Base-by-base conservation (phyloP, 2,113 vertebrate genomes). In the Pelecanoides urinatrix region DNA sequence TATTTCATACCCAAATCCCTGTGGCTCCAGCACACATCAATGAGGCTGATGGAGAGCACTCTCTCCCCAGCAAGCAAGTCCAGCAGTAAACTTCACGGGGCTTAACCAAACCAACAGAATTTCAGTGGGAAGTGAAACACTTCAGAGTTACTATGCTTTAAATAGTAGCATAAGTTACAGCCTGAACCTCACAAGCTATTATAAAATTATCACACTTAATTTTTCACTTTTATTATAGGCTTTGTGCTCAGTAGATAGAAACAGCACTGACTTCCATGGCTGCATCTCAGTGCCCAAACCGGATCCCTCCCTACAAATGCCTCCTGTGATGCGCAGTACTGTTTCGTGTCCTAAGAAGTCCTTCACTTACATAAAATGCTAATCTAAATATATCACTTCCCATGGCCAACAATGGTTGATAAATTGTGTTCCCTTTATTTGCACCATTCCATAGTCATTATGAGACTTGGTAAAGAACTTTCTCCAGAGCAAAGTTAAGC, bases 371-470 rank as follows among this genome's bases (percentile, higher is more conserved):
- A 84, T 30, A 80, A 91, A 81, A 52, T 68, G 32, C 34, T 53
- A 16, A 71, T 67, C 75, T 78, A 81, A 93, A 72, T 70, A 61
- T 26, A 70, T 66, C 36, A 25, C 27, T 79, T 88, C 76, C 61
- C 34, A 22, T 12, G 26, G 49, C 38, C 50, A 62, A 7, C 7
- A 6, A 7, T 3, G 40, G 93, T 68, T 86, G 67, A 92, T 92
- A 75, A 88, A 86, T 91, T 59, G 36, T 25, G 16, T 45, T 92
- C 65, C n/a, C 55, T 94, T 93, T 79, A 91, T 92, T 92, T 92
- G 58, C 63, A 75, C 80, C 80, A 91, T 47, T 91, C 84, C 55
- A 83, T 1, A 78, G 52, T n/a, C 50, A 47, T 83, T 85, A 93
- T 75, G 29, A 97, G 91, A 70, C 53, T 88, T 75, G 15, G 42